Evolutionary conservation across 2,888 invertebrate genomes (phyloP), one percentile per base, ranked within the genome.

Genomic region (Aspidapion aeneum): DNA sequence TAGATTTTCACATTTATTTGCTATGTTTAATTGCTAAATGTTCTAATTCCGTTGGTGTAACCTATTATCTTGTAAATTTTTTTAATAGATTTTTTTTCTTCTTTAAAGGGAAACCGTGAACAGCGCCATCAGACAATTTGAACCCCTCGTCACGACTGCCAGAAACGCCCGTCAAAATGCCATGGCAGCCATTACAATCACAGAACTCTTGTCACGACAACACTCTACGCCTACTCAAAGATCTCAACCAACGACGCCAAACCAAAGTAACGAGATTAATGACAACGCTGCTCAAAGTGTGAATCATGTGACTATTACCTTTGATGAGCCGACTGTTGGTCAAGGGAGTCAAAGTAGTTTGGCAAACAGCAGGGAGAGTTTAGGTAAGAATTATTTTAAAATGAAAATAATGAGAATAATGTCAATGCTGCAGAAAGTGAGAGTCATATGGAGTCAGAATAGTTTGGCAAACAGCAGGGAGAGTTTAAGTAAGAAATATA

Each of bases 71-170:
- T n/a, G n/a, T n/a, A n/a, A n/a, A n/a, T n/a, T n/a, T n/a, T n/a
- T n/a, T n/a, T n/a, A n/a, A n/a, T n/a, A n/a, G n/a, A n/a, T n/a
- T n/a, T n/a, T n/a, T n/a, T n/a, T 35, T 35, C 12, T 3, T 35
- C 3, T 35, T 35, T 35, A 7, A 7, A 35, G 52, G n/a, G 52
- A 52, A 55, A 79, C 78, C 67, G 71, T 79, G 21, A 76, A 74
- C 19, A 78, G 75, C 69, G 79, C 79, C 18, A 77, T 88, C 66
- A 83, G 87, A 72, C 88, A 86, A 78, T 86, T 88, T 59, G 82
- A 87, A 71, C 88, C 87, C n/a, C 79, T 87, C 3, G 85, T 88
- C 16, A 86, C 87, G 78, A 83, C 86, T 73, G 86, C 86, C 58
- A 81, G 86, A 63, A 84, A 68, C 58, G 77, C 75, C 12, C 72